Evolutionary conservation across 2,797 vertebrate species (phyloP).

Genomic region (Varecia variegata): DNA sequence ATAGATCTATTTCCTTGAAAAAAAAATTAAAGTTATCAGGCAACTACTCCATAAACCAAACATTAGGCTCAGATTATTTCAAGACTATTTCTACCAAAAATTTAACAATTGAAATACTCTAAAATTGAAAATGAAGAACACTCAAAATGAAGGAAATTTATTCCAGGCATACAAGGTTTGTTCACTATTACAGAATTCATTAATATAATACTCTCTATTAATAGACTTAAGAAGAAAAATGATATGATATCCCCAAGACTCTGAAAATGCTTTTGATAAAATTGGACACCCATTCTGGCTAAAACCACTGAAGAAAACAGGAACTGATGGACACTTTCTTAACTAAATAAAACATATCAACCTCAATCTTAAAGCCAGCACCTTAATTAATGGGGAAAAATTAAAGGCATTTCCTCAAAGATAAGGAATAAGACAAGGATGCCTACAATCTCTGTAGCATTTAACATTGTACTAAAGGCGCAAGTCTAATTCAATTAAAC

Average conservation of each 20-base stretch:
- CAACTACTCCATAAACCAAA: neutral
- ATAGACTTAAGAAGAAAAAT: neutral
- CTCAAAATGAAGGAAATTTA: constrained; percentile 14
- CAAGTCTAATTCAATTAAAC: neutral
- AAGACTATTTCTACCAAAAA: neutral
- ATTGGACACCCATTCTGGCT: neutral
- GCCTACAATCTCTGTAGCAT: neutral
- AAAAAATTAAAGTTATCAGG: neutral
- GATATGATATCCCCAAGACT: neutral
- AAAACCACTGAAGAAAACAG: neutral
- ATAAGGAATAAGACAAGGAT: neutral
- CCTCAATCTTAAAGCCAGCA: neutral
- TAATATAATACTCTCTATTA: neutral
- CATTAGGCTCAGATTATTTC: neutral
- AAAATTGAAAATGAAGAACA: neutral
- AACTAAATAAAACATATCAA: neutral
- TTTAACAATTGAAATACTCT: neutral
- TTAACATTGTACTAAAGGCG: neutral
- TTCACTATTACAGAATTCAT: neutral
- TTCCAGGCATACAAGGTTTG: neutral
- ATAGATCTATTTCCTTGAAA: neutral
- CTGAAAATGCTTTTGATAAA: neutral
- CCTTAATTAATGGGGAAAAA: neutral
- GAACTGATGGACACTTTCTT: neutral
- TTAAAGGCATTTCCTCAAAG: neutral